A percentile compares a stretch with the other conserved stretches of the same genome.
These are phyloP conservation scores for Oscheius sp. DNA, from an alignment of 1,140 invertebrate genomes.

Conservation along the genomic window DNA sequence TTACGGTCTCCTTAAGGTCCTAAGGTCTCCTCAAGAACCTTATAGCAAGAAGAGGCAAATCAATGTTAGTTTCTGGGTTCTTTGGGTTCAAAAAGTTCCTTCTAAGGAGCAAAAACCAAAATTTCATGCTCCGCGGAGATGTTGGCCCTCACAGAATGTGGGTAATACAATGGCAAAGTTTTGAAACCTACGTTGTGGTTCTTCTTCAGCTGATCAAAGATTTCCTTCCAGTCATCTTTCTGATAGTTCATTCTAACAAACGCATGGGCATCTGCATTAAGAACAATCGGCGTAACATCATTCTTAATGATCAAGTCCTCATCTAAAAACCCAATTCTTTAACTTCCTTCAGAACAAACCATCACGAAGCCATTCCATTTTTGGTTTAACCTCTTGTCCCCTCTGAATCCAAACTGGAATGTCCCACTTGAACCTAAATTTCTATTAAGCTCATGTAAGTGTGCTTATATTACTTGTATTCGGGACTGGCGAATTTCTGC, in stretches of 20 bases:
- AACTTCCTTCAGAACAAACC: too few relatives aligned
- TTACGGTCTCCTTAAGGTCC: too few relatives aligned
- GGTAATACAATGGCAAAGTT: neutral
- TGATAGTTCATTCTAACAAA: constrained; percentile 14
- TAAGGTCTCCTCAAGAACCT: too few relatives aligned
- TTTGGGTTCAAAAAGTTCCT: too few relatives aligned
- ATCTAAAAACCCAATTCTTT: too few relatives aligned
- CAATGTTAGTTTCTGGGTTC: too few relatives aligned
- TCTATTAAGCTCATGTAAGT: too few relatives aligned
- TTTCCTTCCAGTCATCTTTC: constrained; percentile 23
- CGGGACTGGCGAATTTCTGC: neutral
- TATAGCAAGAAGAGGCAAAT: too few relatives aligned
- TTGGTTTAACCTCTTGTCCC: neutral
- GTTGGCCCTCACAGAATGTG: too few relatives aligned
- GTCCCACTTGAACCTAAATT: constrained; percentile 37
- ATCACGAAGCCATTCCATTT: constrained; percentile 33
- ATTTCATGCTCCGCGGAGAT: too few relatives aligned
- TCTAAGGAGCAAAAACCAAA: too few relatives aligned
- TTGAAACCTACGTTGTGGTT: constrained; percentile 1
- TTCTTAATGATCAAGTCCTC: too few relatives aligned
- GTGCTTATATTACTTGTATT: neutral
- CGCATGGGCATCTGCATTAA: constrained; percentile 18
- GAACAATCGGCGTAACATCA: neutral
- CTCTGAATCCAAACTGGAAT: constrained; percentile 25
- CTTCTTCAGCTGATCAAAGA: constrained; percentile 5